These are phyloP conservation scores for Aphelinus certus DNA, from an alignment of 1,140 invertebrate genomes.

Conservation along the genomic window DNA sequence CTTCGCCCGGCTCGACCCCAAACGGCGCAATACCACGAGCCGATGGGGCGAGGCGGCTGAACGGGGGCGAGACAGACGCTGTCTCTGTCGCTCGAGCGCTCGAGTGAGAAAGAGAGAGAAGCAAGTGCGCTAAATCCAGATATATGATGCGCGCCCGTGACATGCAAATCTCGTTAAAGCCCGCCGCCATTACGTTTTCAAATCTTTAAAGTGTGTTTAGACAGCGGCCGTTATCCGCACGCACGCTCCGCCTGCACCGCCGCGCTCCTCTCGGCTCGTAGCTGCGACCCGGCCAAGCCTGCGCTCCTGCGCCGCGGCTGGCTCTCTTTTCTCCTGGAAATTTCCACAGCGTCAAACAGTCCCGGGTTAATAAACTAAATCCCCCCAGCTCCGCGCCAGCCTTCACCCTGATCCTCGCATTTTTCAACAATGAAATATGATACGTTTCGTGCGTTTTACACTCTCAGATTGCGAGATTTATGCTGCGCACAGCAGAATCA, in stretches of 20 bases:
- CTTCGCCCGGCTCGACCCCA: slow-evolving; percentile 55
- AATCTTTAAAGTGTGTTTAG: slow-evolving; percentile 69
- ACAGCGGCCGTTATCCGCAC: slow-evolving; percentile 57
- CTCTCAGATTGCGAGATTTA: too few relatives aligned
- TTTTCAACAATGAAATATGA: neutral
- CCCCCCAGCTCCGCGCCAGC: neutral
- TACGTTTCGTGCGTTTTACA: neutral
- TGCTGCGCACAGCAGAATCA: too few relatives aligned
- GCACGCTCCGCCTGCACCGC: slow-evolving; percentile 15
- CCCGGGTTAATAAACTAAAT: slow-evolving; percentile 14
- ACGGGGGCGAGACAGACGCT: slow-evolving; percentile 9
- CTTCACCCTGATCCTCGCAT: neutral
- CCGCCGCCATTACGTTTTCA: slow-evolving; percentile 67
- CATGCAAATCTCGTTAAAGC: slow-evolving; percentile 67
- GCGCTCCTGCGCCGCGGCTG: slow-evolving; percentile 1
- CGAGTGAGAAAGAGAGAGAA: slow-evolving; percentile 42
- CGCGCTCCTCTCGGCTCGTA: neutral
- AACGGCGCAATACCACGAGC: slow-evolving; percentile 48
- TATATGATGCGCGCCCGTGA: slow-evolving; percentile 67
- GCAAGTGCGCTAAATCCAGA: slow-evolving; percentile 64
- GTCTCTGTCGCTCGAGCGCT: neutral
- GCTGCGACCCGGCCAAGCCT: neutral
- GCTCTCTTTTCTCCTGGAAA: slow-evolving; percentile 26
- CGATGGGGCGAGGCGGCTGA: slow-evolving; percentile 4
- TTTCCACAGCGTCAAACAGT: slow-evolving; percentile 35